phyloP scores from a whole-genome alignment of 2,888 invertebrate genomes.

The Xestia xanthographa region DNA sequence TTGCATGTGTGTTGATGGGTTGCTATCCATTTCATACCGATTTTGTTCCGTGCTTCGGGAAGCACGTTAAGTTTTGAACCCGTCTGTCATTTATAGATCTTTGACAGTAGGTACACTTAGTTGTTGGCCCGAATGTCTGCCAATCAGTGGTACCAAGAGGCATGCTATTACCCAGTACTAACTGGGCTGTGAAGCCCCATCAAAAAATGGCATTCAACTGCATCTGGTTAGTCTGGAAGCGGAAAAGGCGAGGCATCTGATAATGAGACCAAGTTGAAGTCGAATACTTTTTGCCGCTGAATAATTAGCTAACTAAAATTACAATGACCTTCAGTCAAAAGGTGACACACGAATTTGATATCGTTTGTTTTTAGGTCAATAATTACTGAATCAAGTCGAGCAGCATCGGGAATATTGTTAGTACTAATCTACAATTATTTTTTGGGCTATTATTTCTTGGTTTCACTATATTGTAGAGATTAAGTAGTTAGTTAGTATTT shows the following conservation, averaged over 20 bases:
- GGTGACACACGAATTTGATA: background rate
- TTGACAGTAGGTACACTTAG: background rate
- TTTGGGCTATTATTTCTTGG: too few relatives aligned
- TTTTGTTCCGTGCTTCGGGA: background rate
- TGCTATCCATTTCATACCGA: background rate
- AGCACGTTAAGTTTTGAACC: background rate
- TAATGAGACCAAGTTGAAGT: background rate
- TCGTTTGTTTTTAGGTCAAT: background rate
- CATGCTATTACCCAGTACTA: background rate
- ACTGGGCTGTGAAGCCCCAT: background rate
- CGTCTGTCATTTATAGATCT: background rate
- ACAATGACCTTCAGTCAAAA: background rate
- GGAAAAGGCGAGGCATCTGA: background rate
- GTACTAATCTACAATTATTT: background rate
- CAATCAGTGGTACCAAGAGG: background rate
- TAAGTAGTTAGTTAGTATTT: background rate
- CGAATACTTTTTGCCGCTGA: background rate
- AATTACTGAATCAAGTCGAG: background rate
- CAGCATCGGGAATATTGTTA: slow-evolving; percentile 1
- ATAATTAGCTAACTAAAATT: background rate
- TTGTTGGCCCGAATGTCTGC: background rate
- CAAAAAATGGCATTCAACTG: background rate
- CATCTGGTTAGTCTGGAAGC: background rate
- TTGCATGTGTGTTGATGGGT: background rate
- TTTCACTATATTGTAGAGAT: too few relatives aligned